These are phyloP conservation scores for Eidolon helvum DNA, from an alignment of 2,113 vertebrate genomes.

Conservation along the genomic window DNA sequence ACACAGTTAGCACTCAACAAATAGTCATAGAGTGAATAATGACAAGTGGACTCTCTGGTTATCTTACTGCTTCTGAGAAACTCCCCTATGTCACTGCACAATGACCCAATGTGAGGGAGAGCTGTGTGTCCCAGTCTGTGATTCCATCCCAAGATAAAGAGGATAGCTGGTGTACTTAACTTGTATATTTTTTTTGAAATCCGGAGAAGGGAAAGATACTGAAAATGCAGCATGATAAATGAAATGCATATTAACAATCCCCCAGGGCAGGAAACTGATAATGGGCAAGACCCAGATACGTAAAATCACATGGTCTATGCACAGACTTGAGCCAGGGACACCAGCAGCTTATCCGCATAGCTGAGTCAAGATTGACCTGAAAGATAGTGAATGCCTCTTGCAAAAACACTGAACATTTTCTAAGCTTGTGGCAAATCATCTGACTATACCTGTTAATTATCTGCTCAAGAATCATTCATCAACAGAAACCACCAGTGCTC, in stretches of 20 bases:
- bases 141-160: slow-evolving; percentile 38
- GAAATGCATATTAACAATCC: neutral
- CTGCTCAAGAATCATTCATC: neutral
- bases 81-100: neutral
- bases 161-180: neutral
- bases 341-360: neutral
- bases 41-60: neutral
- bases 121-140: neutral
- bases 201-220: neutral
- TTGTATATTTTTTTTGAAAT: neutral
- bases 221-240: neutral
- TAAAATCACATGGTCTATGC: neutral
- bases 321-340: neutral
- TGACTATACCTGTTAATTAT: neutral
- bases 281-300: neutral
- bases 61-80: neutral
- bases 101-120: slow-evolving; percentile 19
- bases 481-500: neutral
- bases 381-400: neutral
- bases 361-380: neutral
- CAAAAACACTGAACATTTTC: neutral
- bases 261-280: neutral
- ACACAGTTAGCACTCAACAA: neutral
- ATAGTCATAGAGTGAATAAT: neutral
- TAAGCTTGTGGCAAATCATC: neutral